These are phyloP conservation scores for Drosophila kokeensis DNA, from an alignment of 2,888 invertebrate species.

Conservation along the genomic window DNA sequence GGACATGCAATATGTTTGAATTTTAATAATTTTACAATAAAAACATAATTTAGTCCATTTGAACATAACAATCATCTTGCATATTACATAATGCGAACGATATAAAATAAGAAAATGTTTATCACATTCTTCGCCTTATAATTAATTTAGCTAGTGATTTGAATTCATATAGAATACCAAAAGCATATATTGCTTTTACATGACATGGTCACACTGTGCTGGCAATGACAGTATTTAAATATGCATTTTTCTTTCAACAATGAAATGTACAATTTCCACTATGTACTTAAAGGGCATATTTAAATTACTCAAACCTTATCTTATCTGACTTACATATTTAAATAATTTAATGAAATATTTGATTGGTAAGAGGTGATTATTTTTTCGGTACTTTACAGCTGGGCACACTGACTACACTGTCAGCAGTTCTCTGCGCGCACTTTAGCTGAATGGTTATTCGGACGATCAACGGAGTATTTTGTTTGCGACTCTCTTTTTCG, in stretches of 20 bases:
- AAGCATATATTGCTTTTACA: neutral
- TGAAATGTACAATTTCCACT: no score
- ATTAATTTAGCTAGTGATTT: neutral
- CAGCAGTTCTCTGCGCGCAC: conserved; percentile 58
- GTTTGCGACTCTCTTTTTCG: conserved; percentile 33
- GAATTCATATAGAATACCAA: neutral
- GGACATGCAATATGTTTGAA: neutral
- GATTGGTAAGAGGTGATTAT: neutral
- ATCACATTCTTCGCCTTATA: neutral
- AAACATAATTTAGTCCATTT: neutral
- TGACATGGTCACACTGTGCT: neutral
- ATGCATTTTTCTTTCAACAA: neutral
- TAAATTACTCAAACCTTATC: neutral
- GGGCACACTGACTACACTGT: conserved; percentile 37
- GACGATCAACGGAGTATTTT: conserved; percentile 25
- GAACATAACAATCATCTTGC: neutral
- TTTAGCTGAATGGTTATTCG: conserved; percentile 36
- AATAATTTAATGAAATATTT: neutral
- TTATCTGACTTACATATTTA: neutral
- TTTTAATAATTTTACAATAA: neutral
- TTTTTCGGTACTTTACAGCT: neutral
- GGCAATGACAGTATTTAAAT: neutral
- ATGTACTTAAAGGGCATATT: neutral
- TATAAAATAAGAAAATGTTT: neutral
- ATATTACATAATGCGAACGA: neutral